Evolutionary conservation across 2,113 vertebrate genomes (phyloP).

Genomic region (Cheilinus undulatus): DNA sequence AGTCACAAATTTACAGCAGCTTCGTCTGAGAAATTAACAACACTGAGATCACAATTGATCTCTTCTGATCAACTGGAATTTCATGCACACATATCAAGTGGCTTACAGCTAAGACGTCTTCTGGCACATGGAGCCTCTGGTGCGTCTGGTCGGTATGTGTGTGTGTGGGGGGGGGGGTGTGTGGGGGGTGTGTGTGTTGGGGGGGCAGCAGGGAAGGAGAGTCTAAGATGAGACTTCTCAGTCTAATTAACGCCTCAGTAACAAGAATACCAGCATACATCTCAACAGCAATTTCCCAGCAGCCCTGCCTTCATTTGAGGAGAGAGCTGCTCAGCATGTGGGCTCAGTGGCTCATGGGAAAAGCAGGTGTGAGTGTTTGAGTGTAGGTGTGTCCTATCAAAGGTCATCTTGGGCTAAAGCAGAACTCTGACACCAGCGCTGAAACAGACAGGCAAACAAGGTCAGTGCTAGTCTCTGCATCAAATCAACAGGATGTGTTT

Average conservation of each 20-base stretch:
- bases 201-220: constrained; percentile 57
- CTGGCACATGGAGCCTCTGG: constrained; percentile 40
- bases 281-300: constrained; percentile 53
- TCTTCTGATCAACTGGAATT: constrained; percentile 58
- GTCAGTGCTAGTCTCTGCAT: constrained; percentile 16
- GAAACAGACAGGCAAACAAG: not conserved
- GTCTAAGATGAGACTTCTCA: constrained; percentile 64
- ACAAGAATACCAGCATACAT: constrained; percentile 55
- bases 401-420: constrained; percentile 33
- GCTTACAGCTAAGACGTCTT: constrained; percentile 56
- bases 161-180: constrained; percentile 14
- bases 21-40: constrained; percentile 13
- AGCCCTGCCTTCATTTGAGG: constrained; percentile 43
- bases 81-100: constrained; percentile 57
- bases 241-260: constrained; percentile 73
- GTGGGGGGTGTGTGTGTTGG: constrained; percentile 29
- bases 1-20: constrained; percentile 28
- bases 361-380: not conserved
- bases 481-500: constrained; percentile 1
- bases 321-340: constrained; percentile 45
- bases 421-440: constrained; percentile 8
- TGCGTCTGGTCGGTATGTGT: constrained; percentile 33
- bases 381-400: constrained; percentile 3
- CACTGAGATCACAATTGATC: constrained; percentile 52
- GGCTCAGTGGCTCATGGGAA: constrained; percentile 23